Base-by-base conservation (phyloP, 2,888 invertebrate genomes). In the Aproaerema taeniolella region DNA sequence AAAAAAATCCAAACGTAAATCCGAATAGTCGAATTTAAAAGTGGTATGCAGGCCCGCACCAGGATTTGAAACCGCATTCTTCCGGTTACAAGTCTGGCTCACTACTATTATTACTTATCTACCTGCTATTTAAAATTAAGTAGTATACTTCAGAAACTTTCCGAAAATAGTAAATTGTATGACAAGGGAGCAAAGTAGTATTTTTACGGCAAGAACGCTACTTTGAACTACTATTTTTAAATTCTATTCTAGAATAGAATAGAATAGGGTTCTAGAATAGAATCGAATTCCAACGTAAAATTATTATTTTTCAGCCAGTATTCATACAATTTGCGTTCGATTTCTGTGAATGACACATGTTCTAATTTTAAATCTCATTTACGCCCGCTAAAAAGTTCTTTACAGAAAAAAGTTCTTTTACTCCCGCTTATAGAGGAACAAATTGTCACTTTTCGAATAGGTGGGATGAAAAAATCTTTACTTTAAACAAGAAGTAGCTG, bases 401-500 rank as follows among this genome's bases (percentile, higher is more conserved):
- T 20, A 6, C 20, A 20, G 20, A n/a, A n/a, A n/a, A n/a, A n/a
- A n/a, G n/a, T n/a, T n/a, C n/a, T n/a, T n/a, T n/a, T n/a, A n/a
- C n/a, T n/a, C n/a, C n/a, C n/a, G n/a, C n/a, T n/a, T n/a, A n/a
- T n/a, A n/a, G 5, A 20, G 20, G 8, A 6, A 8, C 20, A 20
- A 20, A 20, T 6, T 4, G 20, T 8, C 20, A 20, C 20, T 8
- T 20, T n/a, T n/a, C n/a, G n/a, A n/a, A n/a, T n/a, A n/a, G n/a
- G 8, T 20, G 20, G 8, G 20, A 4, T 20, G 20, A 20, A 20
- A 20, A 6, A 20, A 20, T 26, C 6, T 74, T 63, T 64, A 90
- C 91, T 59, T 78, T 67, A 47, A 91, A 89, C 50, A 89, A 85
- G 46, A 89, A 83, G 45, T 87, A 83, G 52, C 89, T 91, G 57